These are phyloP conservation scores for Frankliniella intonsa DNA, from an alignment of 2,888 invertebrate species.

Conservation along the genomic window DNA sequence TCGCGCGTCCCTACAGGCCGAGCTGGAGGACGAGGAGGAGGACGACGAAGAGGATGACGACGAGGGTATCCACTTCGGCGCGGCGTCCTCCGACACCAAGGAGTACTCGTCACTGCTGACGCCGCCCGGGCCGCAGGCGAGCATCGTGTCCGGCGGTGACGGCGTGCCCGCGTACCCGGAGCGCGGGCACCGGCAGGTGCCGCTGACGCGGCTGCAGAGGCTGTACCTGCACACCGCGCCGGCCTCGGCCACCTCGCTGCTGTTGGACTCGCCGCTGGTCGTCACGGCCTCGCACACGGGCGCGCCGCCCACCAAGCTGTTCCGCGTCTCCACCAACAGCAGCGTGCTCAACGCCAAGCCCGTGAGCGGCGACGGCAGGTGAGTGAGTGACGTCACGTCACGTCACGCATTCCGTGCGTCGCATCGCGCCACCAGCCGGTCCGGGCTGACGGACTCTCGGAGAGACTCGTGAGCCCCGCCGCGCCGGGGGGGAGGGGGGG, in stretches of 20 bases:
- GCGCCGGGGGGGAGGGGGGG: neutral
- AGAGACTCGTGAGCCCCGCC: too few species aligned
- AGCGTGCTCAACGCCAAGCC: constrained; percentile 23
- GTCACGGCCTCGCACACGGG: neutral
- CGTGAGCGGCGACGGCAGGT: constrained; percentile 18
- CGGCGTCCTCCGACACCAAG: neutral
- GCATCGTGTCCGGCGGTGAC: too few species aligned
- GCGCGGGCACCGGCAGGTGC: constrained; percentile 4
- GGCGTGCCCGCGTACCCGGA: constrained; percentile 8
- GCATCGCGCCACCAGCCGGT: neutral
- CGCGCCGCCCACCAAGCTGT: constrained; percentile 18
- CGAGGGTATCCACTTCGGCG: constrained; percentile 20
- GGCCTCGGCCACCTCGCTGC: constrained; percentile 1
- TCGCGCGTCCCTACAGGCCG: neutral
- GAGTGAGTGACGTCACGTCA: neutral
- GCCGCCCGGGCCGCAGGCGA: neutral
- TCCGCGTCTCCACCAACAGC: constrained; percentile 21
- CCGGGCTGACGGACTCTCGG: neutral
- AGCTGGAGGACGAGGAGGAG: constrained; percentile 9
- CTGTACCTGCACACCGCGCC: constrained; percentile 16
- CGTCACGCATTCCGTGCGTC: neutral
- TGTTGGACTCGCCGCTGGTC: neutral
- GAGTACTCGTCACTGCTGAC: constrained; percentile 17
- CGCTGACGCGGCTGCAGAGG: neutral
- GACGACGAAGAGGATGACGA: neutral